Base-by-base conservation (phyloP, 2,797 vertebrate genomes). In the Acanthiza pusilla region DNA sequence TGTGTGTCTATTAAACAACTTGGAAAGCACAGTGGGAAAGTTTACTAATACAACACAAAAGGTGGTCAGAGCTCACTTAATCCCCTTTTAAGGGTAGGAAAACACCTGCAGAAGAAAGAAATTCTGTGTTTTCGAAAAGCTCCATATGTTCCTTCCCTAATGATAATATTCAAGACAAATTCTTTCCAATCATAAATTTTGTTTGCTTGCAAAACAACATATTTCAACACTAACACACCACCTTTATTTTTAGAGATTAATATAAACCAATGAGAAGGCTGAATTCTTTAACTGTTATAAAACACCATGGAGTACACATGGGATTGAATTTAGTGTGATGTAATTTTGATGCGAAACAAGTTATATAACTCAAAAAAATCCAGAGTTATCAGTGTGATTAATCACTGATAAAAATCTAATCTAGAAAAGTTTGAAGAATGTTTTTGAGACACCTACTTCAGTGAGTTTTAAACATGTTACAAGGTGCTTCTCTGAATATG, bases 31-130 rank as follows among this genome's bases (percentile, higher is more conserved):
- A 84, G 70, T 36, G 78, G 60, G 81, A 94, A 62, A 67, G 16
- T 92, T 95, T 94, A 92, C 57, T 85, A 95, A 80, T 76, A 85
- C 17, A 81, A 73, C 23, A 93, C 34, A 82, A 96, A 94, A 90
- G n/a, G 16, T 77, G 25, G 55, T 92, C 70, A 91, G 34, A 88
- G 57, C 79, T 36, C 53, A 30, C 70, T 77, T 43, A 93, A 88
- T 90, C 40, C 81, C 30, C 14, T 15, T 38, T 61, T 29, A 66
- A 23, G 38, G 8, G 25, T 18, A 94, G 50, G 63, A 91, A 85
- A 94, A 76, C 16, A 96, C 26, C 21, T 68, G 27, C 32, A 75
- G 29, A 75, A 71, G 22, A 51, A 85, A 89, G 2, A 95, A 88
- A 94, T 55, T 17, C n/a, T 38, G 2, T 47, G 42, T 82, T 92